Conservation (phyloP, 2,113 vertebrate genomes). For the Lucifuga dentata region DNA sequence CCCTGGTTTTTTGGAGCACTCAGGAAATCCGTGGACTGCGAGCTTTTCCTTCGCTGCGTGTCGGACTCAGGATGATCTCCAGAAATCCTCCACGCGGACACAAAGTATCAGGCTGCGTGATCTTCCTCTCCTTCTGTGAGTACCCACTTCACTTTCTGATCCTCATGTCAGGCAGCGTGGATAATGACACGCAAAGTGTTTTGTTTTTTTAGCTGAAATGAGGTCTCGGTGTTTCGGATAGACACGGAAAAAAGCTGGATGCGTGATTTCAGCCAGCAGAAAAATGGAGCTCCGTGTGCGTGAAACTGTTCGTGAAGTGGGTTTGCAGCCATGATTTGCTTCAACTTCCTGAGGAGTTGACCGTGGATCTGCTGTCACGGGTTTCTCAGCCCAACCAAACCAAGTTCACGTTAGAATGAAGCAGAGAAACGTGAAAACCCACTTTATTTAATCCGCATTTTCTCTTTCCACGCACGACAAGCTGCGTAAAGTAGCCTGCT, state of each 20-base stretch:
- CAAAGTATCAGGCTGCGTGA: constrained; percentile 62
- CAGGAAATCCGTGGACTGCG: constrained; percentile 55
- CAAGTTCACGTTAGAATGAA: constrained; percentile 7
- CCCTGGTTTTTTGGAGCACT: constrained; percentile 41
- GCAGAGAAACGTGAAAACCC: neutral
- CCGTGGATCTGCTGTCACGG: constrained; percentile 18
- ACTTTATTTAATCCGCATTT: neutral
- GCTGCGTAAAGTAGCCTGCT: constrained; percentile 14
- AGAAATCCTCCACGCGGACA: constrained; percentile 44
- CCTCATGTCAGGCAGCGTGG: constrained; percentile 30
- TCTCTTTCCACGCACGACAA: neutral
- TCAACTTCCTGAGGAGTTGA: constrained; percentile 74
- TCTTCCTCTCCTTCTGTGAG: constrained; percentile 77
- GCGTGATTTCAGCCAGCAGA: too few relatives aligned
- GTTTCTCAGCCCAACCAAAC: constrained; percentile 6
- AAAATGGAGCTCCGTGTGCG: too few relatives aligned
- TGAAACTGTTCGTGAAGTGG: constrained; percentile 57
- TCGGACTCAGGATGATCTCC: constrained; percentile 71
- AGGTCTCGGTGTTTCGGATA: neutral
- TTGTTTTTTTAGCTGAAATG: neutral
- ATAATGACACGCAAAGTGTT: neutral
- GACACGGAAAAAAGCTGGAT: too few relatives aligned
- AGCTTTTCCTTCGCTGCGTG: constrained; percentile 26
- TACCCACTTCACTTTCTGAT: constrained; percentile 66
- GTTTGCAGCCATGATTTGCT: constrained; percentile 58